Base-by-base conservation (phyloP, 1,140 invertebrate genomes). In the Lepidurus packardi region DNA sequence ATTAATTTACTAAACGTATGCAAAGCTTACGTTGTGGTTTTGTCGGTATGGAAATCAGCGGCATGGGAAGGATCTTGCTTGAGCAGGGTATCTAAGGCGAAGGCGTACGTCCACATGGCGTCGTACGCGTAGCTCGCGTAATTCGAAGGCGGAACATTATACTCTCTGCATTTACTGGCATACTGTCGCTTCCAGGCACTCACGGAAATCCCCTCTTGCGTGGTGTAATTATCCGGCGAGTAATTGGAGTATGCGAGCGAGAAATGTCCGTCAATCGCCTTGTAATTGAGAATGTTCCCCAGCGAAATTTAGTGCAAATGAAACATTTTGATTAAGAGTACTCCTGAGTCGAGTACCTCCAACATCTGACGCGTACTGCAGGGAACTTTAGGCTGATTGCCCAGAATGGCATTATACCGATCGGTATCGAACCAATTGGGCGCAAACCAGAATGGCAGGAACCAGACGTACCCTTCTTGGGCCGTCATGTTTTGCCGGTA, bases 61-160 rank as follows among this genome's bases (percentile, higher is more conserved):
- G 90, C 82, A 73, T 88, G 87, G 44, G 88, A 87, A 11, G 87
- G 86, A 83, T 90, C 86, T 73, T 85, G 87, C 74, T 87, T 88
- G 0, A 91, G 82, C 0, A 94, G 84, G 80, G 88, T 86, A 81
- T 93, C 88, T 24, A 92, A 84, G 1, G 92, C 93, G 21, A 89
- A 85, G 7, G 92, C 93, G 83, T 92, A 94, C 1, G 90, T 90
- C 93, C 93, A 95, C 73, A 94, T 91, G 0, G 92, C 93, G 85
- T 95, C 93, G 83, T 95, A 95, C 1, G 87, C 87, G 83, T 91
- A 94, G 1, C 92, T 91, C 9, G 90, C 92, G 84, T 93, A 94
- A 75, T 89, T 85, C 43, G 87, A 89, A 25, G 85, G 83, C 78
- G 78, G 77, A 73, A 82, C 76, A 11, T 25, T 73, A 42, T 78